These are phyloP conservation scores for Lates calcarifer DNA, from an alignment of 2,113 vertebrate species.

Conservation along the genomic window DNA sequence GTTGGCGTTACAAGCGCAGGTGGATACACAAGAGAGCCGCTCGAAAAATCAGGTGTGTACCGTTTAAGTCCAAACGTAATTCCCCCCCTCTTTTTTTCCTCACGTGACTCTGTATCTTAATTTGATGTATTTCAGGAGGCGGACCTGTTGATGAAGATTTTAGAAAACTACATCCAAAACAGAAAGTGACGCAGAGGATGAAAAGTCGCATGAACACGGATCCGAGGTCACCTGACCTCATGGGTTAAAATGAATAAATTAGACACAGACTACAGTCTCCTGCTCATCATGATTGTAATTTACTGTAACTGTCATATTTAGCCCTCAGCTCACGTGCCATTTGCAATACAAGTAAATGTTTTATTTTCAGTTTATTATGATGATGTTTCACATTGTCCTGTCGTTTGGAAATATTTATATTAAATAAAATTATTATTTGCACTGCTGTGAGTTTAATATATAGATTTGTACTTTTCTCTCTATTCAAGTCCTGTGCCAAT, in stretches of 20 bases:
- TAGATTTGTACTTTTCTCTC: neutral
- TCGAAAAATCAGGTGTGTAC: conserved; percentile 83
- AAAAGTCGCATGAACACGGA: conserved; percentile 44
- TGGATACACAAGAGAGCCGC: conserved; percentile 76
- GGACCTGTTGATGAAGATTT: conserved; percentile 86
- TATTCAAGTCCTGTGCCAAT: neutral
- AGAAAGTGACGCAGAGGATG: conserved; percentile 74
- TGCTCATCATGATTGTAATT: conserved; percentile 70
- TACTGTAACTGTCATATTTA: conserved; percentile 37
- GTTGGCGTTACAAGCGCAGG: conserved; percentile 82
- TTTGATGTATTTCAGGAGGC: conserved; percentile 80
- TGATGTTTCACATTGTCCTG: conserved; percentile 49
- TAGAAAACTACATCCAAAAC: conserved; percentile 87
- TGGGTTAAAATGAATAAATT: conserved; percentile 41
- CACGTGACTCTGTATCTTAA: neutral
- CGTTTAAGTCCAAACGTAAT: fast-evolving
- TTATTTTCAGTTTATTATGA: conserved; percentile 45
- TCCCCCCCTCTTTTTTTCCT: too few species aligned
- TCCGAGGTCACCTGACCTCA: conserved; percentile 37
- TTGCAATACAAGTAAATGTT: conserved; percentile 33
- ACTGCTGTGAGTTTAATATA: conserved; percentile 48
- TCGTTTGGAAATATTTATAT: conserved; percentile 75
- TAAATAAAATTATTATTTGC: conserved; percentile 77
- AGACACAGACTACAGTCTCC: conserved; percentile 42
- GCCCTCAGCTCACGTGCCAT: conserved; percentile 34